Percentiles rank a stretch among this genome's conserved stretches.
Conservation (phyloP, 2,797 vertebrate genomes). For the Triplophysa bombifrons region DNA sequence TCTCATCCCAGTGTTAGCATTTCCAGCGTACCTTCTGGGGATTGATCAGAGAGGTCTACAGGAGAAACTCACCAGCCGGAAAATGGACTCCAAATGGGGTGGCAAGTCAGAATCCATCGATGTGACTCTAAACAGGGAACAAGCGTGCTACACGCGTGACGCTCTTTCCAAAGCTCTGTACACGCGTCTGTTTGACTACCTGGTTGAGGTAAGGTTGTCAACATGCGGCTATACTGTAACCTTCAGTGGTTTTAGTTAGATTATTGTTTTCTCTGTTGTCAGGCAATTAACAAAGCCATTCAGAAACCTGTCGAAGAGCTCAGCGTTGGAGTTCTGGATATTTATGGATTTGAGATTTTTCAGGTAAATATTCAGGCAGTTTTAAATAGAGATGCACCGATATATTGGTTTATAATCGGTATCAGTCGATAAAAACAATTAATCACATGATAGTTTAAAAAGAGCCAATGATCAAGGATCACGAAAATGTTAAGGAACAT, state of each 20-base stretch:
- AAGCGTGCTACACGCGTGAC: constrained; percentile 91
- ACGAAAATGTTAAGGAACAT: too few species aligned
- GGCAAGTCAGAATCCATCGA: constrained; percentile 91
- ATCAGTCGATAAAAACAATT: too few species aligned
- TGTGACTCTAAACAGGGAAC: constrained; percentile 93
- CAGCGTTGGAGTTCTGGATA: constrained; percentile 93
- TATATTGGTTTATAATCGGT: too few species aligned
- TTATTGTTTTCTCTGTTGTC: not conserved
- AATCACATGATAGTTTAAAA: too few species aligned
- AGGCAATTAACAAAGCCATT: constrained; percentile 95
- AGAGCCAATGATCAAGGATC: too few species aligned
- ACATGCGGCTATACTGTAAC: not conserved
- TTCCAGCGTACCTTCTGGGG: constrained; percentile 94
- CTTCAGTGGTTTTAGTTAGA: not conserved
- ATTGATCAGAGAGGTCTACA: constrained; percentile 87
- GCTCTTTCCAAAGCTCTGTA: constrained; percentile 97
- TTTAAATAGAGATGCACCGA: too few species aligned
- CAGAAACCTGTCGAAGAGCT: constrained; percentile 91
- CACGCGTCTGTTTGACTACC: constrained; percentile 89
- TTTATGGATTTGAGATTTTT: constrained; percentile 99
- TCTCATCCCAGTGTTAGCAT: constrained; percentile 84
- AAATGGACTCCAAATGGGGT: constrained; percentile 97
- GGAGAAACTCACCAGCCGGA: constrained; percentile 93
- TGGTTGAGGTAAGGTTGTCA: constrained; percentile 85
- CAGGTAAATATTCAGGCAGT: constrained; percentile 74